Base-by-base conservation (phyloP, 2,888 invertebrate species). In the Limenitis camilla region DNA sequence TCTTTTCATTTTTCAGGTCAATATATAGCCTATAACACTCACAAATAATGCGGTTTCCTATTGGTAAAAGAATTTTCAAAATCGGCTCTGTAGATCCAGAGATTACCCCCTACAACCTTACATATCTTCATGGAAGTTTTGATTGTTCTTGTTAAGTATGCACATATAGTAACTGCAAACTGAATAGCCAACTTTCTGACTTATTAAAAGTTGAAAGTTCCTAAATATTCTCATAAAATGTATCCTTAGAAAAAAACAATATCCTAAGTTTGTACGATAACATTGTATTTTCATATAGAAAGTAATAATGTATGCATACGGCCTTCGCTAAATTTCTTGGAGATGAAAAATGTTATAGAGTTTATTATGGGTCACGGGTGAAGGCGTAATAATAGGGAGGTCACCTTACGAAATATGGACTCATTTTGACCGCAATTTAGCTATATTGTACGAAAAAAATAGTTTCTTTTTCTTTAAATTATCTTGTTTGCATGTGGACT, bases 271-370 rank as follows among this genome's bases (percentile, higher is more conserved):
- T 5, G 29, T 29, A 29, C 10, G 11, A 44, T 35, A 44, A 36
- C 4, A 2, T 28, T 4, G 28, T 44, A 44, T 36, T 7, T 29
- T 27, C 11, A 4, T 29, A 44, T 11, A 44, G 35, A 45, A 41
- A 68, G 19, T 68, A 69, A 69, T 76, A 74, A 78, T 76, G 58
- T 76, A 77, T 74, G 73, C 76, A 76, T 65, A 67, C 65, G 64
- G 67, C 58, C 56, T 56, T 62, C 61, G 63, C 66, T 65, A 72
- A 68, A 70, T 74, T 73, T 72, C 63, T 61, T 57, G 60, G 58
- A 53, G 62, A 70, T 70, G 74, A 74, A 75, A 71, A 74, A 75
- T 74, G 66, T 67, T 64, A 70, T 69, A 59, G 60, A 67, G 62
- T 65, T 61, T 56, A 66, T 68, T 72, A 69, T 68, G 64, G 62